Conservation (phyloP, 2,113 vertebrate genomes). For the Poeciliopsis turrubarensis region DNA sequence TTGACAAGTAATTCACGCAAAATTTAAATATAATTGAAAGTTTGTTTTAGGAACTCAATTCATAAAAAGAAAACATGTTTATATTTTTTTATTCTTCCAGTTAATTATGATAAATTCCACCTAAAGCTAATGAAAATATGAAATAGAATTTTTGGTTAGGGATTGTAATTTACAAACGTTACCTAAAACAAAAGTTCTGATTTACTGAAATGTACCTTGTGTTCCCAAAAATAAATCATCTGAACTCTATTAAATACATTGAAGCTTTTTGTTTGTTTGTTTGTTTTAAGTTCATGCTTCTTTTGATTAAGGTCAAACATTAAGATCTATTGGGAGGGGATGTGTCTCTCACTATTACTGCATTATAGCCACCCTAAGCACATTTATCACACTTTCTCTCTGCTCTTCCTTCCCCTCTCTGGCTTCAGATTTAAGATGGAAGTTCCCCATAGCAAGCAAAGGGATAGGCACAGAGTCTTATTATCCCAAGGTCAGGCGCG, state of each 20-base stretch:
- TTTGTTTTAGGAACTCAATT: too few relatives aligned
- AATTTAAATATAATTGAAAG: too few relatives aligned
- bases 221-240: background rate
- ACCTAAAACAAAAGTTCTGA: too few relatives aligned
- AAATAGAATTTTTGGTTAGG: too few relatives aligned
- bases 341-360: background rate
- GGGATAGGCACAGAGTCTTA: conserved; percentile 30
- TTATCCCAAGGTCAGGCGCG: conserved; percentile 68
- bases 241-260: background rate
- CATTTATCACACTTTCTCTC: conserved; percentile 12
- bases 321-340: conserved; percentile 3
- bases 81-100: too few relatives aligned
- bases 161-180: too few relatives aligned
- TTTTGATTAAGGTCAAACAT: background rate
- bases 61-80: too few relatives aligned
- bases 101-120: too few relatives aligned
- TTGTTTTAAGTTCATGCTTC: background rate
- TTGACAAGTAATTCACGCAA: too few relatives aligned
- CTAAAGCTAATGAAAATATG: too few relatives aligned
- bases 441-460: conserved; percentile 25
- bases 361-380: background rate
- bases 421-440: conserved; percentile 31
- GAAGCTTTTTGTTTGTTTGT: background rate
- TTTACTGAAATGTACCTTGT: background rate
- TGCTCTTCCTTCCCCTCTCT: conserved; percentile 11